A percentile compares a stretch with the other conserved stretches of the same genome.
phyloP scores from a whole-genome alignment of 2,113 vertebrate genomes.

The Pavo muticus region DNA sequence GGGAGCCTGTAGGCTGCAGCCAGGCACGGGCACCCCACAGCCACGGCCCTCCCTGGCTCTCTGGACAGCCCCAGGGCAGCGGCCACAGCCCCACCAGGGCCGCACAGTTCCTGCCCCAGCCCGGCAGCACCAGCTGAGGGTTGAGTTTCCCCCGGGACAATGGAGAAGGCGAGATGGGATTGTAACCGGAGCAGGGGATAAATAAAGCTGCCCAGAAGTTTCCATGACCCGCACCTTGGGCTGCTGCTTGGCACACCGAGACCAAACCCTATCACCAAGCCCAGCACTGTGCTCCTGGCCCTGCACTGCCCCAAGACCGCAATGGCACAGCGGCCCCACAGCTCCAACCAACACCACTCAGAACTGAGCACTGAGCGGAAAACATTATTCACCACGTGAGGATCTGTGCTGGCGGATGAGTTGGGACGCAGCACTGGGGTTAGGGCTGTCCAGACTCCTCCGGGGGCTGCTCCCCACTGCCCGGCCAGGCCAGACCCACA shows the following conservation, averaged over 20 bases:
- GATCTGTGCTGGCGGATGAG: too few relatives aligned
- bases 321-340: too few relatives aligned
- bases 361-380: neutral
- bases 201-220: conserved; percentile 64
- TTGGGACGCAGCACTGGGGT: too few relatives aligned
- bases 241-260: neutral
- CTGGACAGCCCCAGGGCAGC: neutral
- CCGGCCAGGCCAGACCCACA: too few relatives aligned
- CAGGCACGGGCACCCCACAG: neutral
- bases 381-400: conserved; percentile 8
- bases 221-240: neutral
- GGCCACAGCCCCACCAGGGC: too few relatives aligned
- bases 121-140: conserved; percentile 9
- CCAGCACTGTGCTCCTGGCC: neutral
- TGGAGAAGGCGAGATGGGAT: conserved; percentile 29
- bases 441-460: too few relatives aligned
- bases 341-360: too few relatives aligned
- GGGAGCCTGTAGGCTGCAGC: neutral
- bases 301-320: too few relatives aligned
- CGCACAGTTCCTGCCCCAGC: neutral
- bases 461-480: neutral
- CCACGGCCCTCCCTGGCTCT: neutral
- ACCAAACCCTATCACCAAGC: neutral
- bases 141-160: conserved; percentile 56
- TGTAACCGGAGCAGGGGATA: conserved; percentile 52